These are phyloP conservation scores for Bovichtus variegatus DNA, from an alignment of 2,797 vertebrate genomes.

Conservation along the genomic window DNA sequence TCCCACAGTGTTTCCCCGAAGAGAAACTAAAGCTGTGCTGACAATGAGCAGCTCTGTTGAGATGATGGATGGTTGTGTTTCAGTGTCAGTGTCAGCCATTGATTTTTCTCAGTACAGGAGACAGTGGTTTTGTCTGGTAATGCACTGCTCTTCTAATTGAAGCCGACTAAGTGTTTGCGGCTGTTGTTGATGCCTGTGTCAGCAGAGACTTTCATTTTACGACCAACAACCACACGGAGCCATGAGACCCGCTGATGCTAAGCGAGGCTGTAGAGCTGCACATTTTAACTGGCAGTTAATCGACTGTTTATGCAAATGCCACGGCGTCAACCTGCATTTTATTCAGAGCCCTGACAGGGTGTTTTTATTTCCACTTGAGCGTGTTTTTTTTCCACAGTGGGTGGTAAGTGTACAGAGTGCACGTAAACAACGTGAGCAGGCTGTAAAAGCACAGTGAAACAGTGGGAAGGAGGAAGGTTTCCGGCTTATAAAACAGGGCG, in stretches of 20 bases:
- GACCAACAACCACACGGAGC: constrained; percentile 39
- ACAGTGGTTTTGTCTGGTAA: constrained; percentile 60
- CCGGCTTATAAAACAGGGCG: constrained; percentile 34
- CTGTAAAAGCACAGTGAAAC: constrained; percentile 50
- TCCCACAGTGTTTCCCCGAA: background rate
- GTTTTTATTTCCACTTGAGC: constrained; percentile 41
- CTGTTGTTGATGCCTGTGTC: constrained; percentile 59
- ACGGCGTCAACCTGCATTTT: constrained; percentile 35
- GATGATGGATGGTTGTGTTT: constrained; percentile 5
- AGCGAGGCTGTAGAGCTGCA: background rate
- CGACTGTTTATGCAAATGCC: constrained; percentile 40
- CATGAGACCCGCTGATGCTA: constrained; percentile 15
- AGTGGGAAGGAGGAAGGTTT: constrained; percentile 46
- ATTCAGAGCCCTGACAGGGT: constrained; percentile 16
- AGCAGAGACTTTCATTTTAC: constrained; percentile 65
- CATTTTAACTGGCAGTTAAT: constrained; percentile 36
- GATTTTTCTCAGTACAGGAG: constrained; percentile 50
- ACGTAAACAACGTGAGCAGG: constrained; percentile 37
- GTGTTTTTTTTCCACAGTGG: constrained; percentile 37
- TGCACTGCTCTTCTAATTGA: constrained; percentile 61
- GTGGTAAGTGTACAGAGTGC: constrained; percentile 27
- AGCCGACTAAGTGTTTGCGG: constrained; percentile 56
- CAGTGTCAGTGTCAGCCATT: constrained; percentile 42
- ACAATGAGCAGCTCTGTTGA: constrained; percentile 5
- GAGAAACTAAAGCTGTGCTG: background rate